These are phyloP conservation scores for Cygnus buccinator DNA, from an alignment of 2,113 vertebrate species.

Conservation along the genomic window DNA sequence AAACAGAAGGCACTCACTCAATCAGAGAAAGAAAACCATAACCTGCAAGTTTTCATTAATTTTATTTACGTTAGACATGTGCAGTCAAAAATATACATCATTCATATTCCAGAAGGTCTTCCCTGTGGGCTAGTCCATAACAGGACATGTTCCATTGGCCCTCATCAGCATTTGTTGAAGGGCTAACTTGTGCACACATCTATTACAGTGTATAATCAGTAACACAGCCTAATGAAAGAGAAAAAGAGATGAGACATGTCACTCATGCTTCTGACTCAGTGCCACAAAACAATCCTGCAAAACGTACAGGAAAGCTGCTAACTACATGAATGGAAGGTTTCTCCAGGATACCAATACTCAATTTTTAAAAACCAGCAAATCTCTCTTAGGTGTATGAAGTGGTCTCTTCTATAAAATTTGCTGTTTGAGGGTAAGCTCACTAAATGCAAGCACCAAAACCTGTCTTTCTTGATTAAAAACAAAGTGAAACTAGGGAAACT, in stretches of 20 bases:
- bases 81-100: not conserved
- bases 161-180: no score
- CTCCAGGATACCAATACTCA: not conserved
- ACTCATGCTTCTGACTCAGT: no score
- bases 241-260: not conserved
- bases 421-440: not conserved
- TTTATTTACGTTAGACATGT: not conserved
- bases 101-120: not conserved
- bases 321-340: not conserved
- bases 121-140: no score
- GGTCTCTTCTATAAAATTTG: not conserved
- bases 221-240: no score
- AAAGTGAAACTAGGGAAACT: not conserved
- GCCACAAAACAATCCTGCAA: not conserved
- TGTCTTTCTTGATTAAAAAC: not conserved
- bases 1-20: not conserved
- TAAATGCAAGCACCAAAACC: not conserved
- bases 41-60: not conserved
- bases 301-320: not conserved
- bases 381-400: not conserved
- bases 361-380: not conserved
- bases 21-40: not conserved
- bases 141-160: no score
- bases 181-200: no score
- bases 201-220: no score